Evolutionary conservation across 2,888 invertebrate genomes (phyloP).

Genomic region (Drosophila siamana): DNA sequence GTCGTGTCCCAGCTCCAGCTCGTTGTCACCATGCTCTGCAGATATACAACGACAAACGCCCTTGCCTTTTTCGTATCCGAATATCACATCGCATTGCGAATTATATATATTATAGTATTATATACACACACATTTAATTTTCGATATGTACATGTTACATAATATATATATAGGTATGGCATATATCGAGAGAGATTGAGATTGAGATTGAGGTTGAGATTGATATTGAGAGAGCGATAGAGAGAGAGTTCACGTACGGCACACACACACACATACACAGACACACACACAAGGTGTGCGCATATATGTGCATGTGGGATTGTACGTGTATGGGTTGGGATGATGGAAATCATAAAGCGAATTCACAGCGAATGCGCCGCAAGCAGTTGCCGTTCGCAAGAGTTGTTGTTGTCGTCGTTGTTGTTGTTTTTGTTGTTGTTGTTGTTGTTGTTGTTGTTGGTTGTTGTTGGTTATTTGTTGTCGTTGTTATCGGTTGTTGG

Average conservation of each 20-base stretch:
- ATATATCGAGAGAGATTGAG: constrained; percentile 13
- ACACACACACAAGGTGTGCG: background rate
- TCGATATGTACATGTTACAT: constrained; percentile 58
- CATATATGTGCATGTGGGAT: constrained; percentile 23
- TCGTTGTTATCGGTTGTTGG: constrained; percentile 11
- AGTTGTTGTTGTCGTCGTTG: constrained; percentile 50
- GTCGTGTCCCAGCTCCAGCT: constrained; percentile 88
- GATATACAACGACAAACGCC: constrained; percentile 89
- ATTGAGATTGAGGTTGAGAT: too few relatives aligned
- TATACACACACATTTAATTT: constrained; percentile 54
- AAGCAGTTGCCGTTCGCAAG: constrained; percentile 75
- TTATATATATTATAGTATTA: constrained; percentile 9
- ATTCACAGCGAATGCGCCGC: constrained; percentile 62
- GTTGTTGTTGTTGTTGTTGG: constrained; percentile 2
- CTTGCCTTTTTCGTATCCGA: constrained; percentile 86
- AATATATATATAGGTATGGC: constrained; percentile 36
- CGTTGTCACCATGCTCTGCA: constrained; percentile 89
- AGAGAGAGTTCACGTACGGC: background rate
- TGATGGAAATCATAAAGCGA: constrained; percentile 72
- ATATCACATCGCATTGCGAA: constrained; percentile 49
- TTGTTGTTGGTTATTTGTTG: constrained; percentile 14
- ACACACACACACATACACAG: constrained; percentile 18
- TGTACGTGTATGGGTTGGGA: constrained; percentile 61
- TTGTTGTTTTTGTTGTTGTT: constrained; percentile 45
- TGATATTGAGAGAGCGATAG: constrained; percentile 10